These are phyloP conservation scores for Drosophila pseudoobscura DNA, from an alignment of 1,140 invertebrate genomes.

Conservation along the genomic window DNA sequence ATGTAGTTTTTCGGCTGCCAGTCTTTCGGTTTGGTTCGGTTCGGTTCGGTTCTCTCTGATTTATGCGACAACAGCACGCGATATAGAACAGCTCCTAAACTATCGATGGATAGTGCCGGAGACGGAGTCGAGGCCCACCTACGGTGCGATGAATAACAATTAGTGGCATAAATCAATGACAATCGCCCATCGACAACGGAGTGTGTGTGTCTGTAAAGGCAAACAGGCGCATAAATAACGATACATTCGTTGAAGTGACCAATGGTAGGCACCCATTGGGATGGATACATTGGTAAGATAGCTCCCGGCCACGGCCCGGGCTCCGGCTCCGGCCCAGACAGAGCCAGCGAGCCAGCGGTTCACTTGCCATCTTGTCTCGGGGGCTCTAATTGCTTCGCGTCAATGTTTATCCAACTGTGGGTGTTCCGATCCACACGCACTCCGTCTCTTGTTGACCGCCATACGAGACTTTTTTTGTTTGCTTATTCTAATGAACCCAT, in stretches of 20 bases:
- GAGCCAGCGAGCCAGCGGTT: background rate
- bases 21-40: constrained; percentile 24
- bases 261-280: too few relatives aligned
- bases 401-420: constrained; percentile 75
- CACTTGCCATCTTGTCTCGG: constrained; percentile 58
- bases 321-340: background rate
- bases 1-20: constrained; percentile 47
- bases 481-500: constrained; percentile 73
- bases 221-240: constrained; percentile 71
- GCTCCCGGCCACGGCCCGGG: constrained; percentile 9
- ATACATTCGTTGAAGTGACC: constrained; percentile 13
- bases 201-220: constrained; percentile 40
- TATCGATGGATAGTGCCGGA: constrained; percentile 11
- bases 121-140: constrained; percentile 40
- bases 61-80: constrained; percentile 65
- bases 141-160: constrained; percentile 75
- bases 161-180: constrained; percentile 77
- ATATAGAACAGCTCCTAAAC: constrained; percentile 61
- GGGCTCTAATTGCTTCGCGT: constrained; percentile 73
- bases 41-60: constrained; percentile 35
- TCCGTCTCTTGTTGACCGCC: constrained; percentile 60
- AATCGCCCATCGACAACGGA: constrained; percentile 46
- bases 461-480: constrained; percentile 59
- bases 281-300: constrained; percentile 1
- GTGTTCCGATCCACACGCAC: constrained; percentile 74